These are phyloP conservation scores for Cetonia aurata DNA, from an alignment of 2,888 invertebrate genomes.

Conservation along the genomic window DNA sequence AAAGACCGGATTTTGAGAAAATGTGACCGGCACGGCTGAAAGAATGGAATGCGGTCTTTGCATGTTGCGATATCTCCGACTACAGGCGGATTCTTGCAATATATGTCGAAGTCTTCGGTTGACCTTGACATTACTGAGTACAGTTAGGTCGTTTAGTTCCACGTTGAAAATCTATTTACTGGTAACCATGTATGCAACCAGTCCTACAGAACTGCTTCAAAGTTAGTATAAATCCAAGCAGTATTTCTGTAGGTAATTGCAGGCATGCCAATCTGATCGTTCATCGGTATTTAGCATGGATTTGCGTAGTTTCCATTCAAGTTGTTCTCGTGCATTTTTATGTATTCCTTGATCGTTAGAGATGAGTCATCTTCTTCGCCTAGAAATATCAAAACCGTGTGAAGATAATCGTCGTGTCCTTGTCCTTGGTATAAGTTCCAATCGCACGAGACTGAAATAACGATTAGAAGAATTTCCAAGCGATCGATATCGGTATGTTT, in stretches of 20 bases:
- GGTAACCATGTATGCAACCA: not conserved
- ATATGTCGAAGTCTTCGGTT: constrained; percentile 32
- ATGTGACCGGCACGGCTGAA: constrained; percentile 15
- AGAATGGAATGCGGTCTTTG: constrained; percentile 29
- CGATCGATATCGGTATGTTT: not conserved
- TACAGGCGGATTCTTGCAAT: constrained; percentile 25
- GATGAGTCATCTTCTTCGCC: not conserved
- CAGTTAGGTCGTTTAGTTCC: constrained; percentile 34
- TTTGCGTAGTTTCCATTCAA: constrained; percentile 1
- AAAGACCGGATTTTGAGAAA: constrained; percentile 24
- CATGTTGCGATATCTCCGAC: constrained; percentile 10
- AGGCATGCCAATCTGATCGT: not conserved
- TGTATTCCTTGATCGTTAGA: constrained; percentile 2
- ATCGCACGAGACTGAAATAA: constrained; percentile 9
- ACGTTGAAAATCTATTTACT: not conserved
- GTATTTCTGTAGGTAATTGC: too few species aligned
- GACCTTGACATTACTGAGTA: constrained; percentile 34
- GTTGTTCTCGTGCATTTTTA: not conserved
- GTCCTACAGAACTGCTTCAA: not conserved
- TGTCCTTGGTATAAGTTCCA: constrained; percentile 22
- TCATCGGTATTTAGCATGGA: too few species aligned
- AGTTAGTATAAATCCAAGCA: not conserved
- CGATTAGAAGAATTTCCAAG: constrained; percentile 6
- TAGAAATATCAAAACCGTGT: too few species aligned
- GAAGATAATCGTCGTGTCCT: constrained; percentile 10